Evolutionary conservation across 2,113 vertebrate genomes (phyloP), one percentile per base, ranked within the genome.

Genomic region (Haemorhous mexicanus): DNA sequence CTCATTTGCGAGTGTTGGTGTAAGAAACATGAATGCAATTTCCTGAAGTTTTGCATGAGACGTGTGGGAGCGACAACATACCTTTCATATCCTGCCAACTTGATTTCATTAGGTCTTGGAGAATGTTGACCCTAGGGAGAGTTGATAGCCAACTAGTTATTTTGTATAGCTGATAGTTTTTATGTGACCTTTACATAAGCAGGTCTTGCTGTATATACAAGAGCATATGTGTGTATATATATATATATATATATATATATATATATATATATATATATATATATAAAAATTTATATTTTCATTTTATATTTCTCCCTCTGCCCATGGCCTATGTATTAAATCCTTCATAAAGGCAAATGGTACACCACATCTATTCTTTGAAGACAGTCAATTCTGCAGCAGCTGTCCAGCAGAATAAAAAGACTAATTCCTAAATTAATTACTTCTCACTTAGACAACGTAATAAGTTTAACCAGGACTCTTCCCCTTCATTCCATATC

Each of bases 1-100:
- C 84, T 83, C 66, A 61, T 87, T 85, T 75, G 87, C 3, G 19
- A 91, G 50, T 88, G 84, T 58, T 74, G 59, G 89, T 94, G 85
- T 86, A 91, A 96, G 92, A 94, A 86, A 86, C 72, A 63, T 56
- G 93, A 95, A 85, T 63, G 79, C 72, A 95, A 93, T 97, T 96
- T 97, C 96, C 95, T 96, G 92, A 59, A 94, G 63, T 93, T 95
- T 93, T 95, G 87, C 92, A 86, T 92, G 90, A 90, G 96, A 64
- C 43, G 0, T 87, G 72, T 90, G 93, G 90, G 96, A 97, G 76
- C 87, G 93, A 83, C 84, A 90, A 53, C 2, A 4, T 70, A 74
- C 16, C 24, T 93, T 95, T 96, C 52, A 94, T 91, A 90, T 79
- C 55, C 87, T 96, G 92, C 93, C 96, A 96, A 72, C 79, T 77